Evolutionary conservation across 2,113 vertebrate genomes (phyloP).

Genomic region (Noctilio leporinus): DNA sequence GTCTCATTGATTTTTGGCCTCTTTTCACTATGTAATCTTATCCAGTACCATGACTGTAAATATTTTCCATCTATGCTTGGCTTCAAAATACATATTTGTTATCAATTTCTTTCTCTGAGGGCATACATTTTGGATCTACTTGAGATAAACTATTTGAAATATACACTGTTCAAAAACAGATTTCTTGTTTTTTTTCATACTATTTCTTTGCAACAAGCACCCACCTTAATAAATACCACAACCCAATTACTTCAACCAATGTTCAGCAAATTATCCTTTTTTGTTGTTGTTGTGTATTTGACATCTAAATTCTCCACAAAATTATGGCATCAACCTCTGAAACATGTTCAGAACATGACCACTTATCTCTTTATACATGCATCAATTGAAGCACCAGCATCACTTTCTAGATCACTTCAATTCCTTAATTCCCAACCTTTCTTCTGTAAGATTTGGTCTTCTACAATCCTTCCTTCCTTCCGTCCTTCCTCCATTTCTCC

Average conservation of each 20-base stretch:
- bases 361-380: neutral
- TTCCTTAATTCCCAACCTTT: neutral
- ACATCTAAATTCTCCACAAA: neutral
- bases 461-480: rapidly evolving
- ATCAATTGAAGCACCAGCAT: neutral
- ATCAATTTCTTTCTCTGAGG: neutral
- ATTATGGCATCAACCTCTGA: neutral
- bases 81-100: neutral
- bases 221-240: neutral
- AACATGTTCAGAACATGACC: neutral
- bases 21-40: neutral
- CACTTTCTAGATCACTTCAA: neutral
- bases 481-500: neutral
- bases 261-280: neutral
- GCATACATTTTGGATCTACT: neutral
- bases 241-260: neutral
- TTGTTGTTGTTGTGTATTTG: neutral
- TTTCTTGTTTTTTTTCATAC: neutral
- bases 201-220: neutral
- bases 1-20: neutral
- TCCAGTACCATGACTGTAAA: neutral
- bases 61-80: neutral
- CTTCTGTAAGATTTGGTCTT: neutral
- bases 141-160: neutral
- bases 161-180: neutral